These are phyloP conservation scores for Meta bourneti DNA, from an alignment of 2,888 invertebrate genomes.

Conservation along the genomic window DNA sequence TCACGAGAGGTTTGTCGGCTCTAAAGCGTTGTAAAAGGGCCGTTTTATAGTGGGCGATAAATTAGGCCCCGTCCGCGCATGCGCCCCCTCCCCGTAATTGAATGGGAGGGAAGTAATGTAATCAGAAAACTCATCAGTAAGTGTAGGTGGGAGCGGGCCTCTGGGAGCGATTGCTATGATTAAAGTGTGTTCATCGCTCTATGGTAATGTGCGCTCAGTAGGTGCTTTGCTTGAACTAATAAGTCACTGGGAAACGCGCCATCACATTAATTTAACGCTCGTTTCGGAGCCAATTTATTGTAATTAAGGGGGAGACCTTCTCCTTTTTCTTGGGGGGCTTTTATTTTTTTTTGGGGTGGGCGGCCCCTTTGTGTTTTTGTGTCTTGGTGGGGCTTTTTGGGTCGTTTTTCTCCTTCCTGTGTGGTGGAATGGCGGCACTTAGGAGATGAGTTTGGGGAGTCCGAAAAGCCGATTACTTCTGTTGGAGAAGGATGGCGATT, in stretches of 20 bases:
- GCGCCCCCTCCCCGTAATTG: constrained; percentile 49
- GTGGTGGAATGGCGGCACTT: too few species aligned
- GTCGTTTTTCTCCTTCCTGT: too few species aligned
- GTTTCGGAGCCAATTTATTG: constrained; percentile 68
- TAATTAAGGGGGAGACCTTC: constrained; percentile 50
- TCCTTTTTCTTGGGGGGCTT: background rate
- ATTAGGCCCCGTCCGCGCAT: constrained; percentile 13
- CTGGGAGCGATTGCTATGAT: constrained; percentile 70
- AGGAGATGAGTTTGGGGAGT: too few species aligned
- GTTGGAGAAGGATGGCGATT: too few species aligned
- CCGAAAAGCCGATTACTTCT: too few species aligned
- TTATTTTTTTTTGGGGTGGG: constrained; percentile 1
- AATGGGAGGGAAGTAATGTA: constrained; percentile 62
- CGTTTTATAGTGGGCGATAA: constrained; percentile 54
- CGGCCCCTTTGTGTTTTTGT: background rate
- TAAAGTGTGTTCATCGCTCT: constrained; percentile 70
- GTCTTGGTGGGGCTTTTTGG: background rate
- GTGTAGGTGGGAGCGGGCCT: constrained; percentile 47
- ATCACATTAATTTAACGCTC: constrained; percentile 74
- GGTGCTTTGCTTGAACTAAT: constrained; percentile 72
- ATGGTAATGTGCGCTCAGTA: constrained; percentile 59
- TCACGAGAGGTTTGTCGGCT: constrained; percentile 57
- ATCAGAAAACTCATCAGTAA: constrained; percentile 75
- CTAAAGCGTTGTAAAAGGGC: constrained; percentile 47
- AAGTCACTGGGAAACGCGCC: constrained; percentile 67